phyloP scores from a whole-genome alignment of 2,113 vertebrate species.

The Todiramphus chloris region DNA sequence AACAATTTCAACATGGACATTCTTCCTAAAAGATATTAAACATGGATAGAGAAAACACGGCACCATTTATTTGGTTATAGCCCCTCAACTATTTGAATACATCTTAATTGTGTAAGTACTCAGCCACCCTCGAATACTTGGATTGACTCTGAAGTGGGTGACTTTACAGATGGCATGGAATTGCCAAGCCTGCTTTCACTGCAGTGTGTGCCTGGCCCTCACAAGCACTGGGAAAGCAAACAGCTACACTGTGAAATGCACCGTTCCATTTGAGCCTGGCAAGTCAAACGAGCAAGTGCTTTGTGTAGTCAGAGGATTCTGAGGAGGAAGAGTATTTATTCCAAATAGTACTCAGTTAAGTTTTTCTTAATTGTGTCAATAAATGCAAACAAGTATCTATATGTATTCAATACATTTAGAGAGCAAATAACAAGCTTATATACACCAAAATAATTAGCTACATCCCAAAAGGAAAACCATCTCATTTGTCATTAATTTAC shows the following conservation, averaged over 20 bases:
- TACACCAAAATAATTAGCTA: neutral
- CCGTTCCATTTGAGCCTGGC: no score
- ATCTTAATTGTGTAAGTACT: accelerated
- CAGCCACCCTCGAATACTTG: neutral
- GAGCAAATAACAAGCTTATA: neutral
- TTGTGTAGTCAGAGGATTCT: neutral
- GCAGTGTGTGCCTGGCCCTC: neutral
- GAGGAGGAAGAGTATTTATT: neutral
- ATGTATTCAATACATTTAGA: neutral
- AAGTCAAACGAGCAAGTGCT: neutral
- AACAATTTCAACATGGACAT: neutral
- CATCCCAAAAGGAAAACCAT: neutral
- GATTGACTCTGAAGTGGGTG: neutral
- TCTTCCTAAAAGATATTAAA: neutral
- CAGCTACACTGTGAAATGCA: neutral
- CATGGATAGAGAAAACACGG: neutral
- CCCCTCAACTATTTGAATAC: neutral
- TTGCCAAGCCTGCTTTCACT: neutral
- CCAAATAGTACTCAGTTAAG: neutral
- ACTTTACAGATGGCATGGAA: neutral
- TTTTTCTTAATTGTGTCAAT: neutral
- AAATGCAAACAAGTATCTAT: neutral
- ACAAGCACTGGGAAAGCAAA: no score
- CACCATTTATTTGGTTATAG: neutral
- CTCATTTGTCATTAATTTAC: neutral